Evolutionary conservation across 2,888 invertebrate species (phyloP), one percentile per base, ranked within the genome.

Genomic region (Nymphalis polychloros): DNA sequence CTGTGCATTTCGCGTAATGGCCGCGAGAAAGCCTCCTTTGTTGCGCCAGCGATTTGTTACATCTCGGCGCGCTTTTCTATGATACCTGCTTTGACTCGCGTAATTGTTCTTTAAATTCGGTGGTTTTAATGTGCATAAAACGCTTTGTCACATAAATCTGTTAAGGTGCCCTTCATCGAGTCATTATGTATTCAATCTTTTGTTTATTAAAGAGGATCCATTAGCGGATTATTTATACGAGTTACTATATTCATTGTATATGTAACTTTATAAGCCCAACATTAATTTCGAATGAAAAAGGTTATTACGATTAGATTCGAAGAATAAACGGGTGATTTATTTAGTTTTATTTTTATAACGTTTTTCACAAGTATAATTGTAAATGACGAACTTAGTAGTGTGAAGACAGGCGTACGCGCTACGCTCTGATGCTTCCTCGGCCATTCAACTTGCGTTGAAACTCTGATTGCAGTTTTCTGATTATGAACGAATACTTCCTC

Each of bases 21-120:
- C 86, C 87, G 84, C 88, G 84, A 86, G 88, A 92, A 92, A 92
- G 91, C 92, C 89, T 89, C 92, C 84, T 88, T 92, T 92, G 92
- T 92, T 90, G 86, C 84, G 84, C 82, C 79, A 86, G 83, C 88
- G 87, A 89, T 91, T 90, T 90, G 90, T 90, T 91, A 89, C 89
- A 90, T 91, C 88, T 89, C 87, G 82, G 81, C 85, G 82, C 87
- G 86, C 88, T 86, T 89, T 89, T 83, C 86, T 78, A 76, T 85
- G 86, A 88, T 87, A 90, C 87, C 89, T 86, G 86, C 87, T 90
- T 90, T 90, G 90, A 89, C 88, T 88, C 85, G 81, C 84, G 85
- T 91, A 89, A 92, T 92, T 92, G 92, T 92, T 92, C 89, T 91
- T 91, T 90, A 84, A 82, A 87, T 87, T 88, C 84, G 83, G 79